Base-by-base conservation (phyloP, 1,140 invertebrate genomes). In the Aphidius ervi region DNA sequence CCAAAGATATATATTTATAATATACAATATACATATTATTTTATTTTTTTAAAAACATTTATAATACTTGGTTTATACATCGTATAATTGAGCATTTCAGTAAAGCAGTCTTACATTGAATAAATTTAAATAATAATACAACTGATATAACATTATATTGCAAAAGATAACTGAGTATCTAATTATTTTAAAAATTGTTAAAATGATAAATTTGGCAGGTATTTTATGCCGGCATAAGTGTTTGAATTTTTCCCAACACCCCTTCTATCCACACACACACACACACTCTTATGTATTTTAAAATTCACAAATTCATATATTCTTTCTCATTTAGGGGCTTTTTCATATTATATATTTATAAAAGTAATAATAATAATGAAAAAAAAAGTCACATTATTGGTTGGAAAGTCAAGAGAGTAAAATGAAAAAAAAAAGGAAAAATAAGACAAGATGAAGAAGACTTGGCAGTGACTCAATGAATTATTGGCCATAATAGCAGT, bases 401-500 rank as follows among this genome's bases (percentile, higher is more conserved):
- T 54, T 23, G 52, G 58, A 61, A 56, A 45, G 31, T 45, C 46
- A 46, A 49, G 49, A 10, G 58, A n/a, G 54, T 46, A 16, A 16
- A 53, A 43, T 46, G 48, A 5, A 16, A 59, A 16, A 16, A 16
- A 16, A 55, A 48, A 42, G 9, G 20, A 43, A 40, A 56, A 54
- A 41, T 43, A 56, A 56, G 7, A 45, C 46, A 60, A 45, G 40
- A 31, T 50, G 52, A 50, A 37, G 31, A 48, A 61, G 58, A 60
- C 40, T 50, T 67, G 61, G 63, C 65, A 67, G 65, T 67, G 63
- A 64, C 65, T 67, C 65, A 64, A 67, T 67, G 65, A 67, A 67
- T 67, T 67, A 67, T 67, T 67, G 65, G 63, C 65, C 65, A 67
- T 67, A 67, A 67, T 67, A 67, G 65, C 65, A 67, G 65, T 67